Conservation (phyloP, 64 coral and sea anemone species). For the Anthopleura sola region DNA sequence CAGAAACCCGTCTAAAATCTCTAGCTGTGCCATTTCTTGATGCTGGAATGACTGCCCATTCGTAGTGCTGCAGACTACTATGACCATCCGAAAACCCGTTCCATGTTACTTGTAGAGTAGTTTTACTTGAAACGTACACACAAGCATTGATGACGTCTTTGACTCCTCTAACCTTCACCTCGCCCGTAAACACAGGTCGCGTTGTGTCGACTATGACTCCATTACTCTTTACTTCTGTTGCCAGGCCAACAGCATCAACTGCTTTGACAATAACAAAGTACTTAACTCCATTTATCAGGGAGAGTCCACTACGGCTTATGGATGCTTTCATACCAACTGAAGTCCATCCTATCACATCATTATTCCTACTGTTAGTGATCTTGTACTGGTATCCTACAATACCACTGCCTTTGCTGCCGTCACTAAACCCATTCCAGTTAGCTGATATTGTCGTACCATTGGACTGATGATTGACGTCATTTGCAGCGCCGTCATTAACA, state of each 20-base stretch:
- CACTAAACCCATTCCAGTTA: conserved; percentile 75
- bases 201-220: conserved; percentile 61
- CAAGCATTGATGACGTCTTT: conserved; percentile 25
- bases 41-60: conserved; percentile 44
- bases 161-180: conserved; percentile 36
- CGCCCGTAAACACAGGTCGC: conserved; percentile 62
- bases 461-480: conserved; percentile 65
- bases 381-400: conserved; percentile 66
- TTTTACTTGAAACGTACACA: conserved; percentile 43
- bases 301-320: conserved; percentile 20
- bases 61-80: conserved; percentile 40
- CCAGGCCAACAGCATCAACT: conserved; percentile 48
- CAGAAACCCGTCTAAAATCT: conserved; percentile 40
- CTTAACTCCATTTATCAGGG: conserved; percentile 15
- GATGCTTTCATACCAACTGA: conserved; percentile 52
- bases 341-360: conserved; percentile 64
- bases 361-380: conserved; percentile 52
- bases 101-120: conserved; percentile 37
- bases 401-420: conserved; percentile 62
- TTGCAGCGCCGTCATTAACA: conserved; percentile 54
- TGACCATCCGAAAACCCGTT: conserved; percentile 44
- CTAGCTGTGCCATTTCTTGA: background rate
- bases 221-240: conserved; percentile 26
- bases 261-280: conserved; percentile 61
- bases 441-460: conserved; percentile 38